These are phyloP conservation scores for Protomyctophum bolini DNA, from an alignment of 2,113 vertebrate species.

Conservation along the genomic window DNA sequence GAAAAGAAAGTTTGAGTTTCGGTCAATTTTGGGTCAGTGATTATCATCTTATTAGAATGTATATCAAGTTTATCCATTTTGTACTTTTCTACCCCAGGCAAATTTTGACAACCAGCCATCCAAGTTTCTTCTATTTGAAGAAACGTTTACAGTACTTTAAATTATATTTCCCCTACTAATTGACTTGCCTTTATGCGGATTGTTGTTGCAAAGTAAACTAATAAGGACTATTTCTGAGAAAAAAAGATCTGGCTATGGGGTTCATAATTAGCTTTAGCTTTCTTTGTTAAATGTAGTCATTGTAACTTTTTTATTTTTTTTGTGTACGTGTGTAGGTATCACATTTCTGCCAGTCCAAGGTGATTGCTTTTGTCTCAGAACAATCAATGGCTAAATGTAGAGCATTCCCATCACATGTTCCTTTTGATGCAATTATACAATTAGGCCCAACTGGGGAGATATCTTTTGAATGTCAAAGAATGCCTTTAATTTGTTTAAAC, in stretches of 20 bases:
- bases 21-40: no score
- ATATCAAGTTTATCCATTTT: conserved; percentile 18
- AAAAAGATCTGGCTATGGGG: neutral
- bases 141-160: conserved; percentile 20
- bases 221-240: neutral
- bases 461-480: neutral
- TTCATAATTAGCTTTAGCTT: conserved; percentile 38
- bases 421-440: neutral
- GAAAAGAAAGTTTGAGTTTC: no score
- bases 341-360: neutral
- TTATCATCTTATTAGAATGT: conserved; percentile 26
- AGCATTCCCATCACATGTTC: conserved; percentile 26
- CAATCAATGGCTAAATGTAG: conserved; percentile 13
- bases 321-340: neutral
- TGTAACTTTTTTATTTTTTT: neutral
- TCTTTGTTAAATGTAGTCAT: conserved; percentile 15
- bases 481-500: neutral
- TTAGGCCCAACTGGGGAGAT: no score
- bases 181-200: conserved; percentile 14
- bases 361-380: no score
- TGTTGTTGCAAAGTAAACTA: neutral
- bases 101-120: conserved; percentile 1
- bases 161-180: neutral
- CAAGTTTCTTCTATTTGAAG: conserved; percentile 15
- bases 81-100: conserved; percentile 5